A percentile compares a stretch with the other conserved stretches of the same genome.
These are phyloP conservation scores for Mesorhabditis spiculigera DNA, from an alignment of 2,888 invertebrate species.

Conservation along the genomic window DNA sequence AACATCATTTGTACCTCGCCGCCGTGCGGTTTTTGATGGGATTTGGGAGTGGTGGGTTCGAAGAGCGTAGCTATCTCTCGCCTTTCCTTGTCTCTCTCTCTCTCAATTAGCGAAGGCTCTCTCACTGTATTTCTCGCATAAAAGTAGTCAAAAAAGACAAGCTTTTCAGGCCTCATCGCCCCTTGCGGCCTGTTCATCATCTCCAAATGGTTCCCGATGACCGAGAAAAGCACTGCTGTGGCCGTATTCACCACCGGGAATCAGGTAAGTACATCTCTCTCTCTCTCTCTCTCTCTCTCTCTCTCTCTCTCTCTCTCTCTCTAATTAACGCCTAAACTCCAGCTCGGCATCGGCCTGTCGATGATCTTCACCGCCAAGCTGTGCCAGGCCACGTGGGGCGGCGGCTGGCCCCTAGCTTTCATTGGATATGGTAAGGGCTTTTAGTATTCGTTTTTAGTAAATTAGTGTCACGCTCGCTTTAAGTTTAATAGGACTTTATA, in stretches of 20 bases:
- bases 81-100: too few species aligned
- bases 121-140: too few species aligned
- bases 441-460: too few species aligned
- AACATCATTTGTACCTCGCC: slow-evolving; percentile 24
- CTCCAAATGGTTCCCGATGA: slow-evolving; percentile 51
- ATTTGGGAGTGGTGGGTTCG: slow-evolving; percentile 39
- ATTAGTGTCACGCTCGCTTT: too few species aligned
- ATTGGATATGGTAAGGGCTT: slow-evolving; percentile 32
- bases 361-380: slow-evolving; percentile 50
- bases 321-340: slow-evolving; percentile 9
- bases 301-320: background rate
- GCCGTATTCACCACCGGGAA: slow-evolving; percentile 54
- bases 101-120: too few species aligned
- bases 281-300: background rate
- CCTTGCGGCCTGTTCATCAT: slow-evolving; percentile 46
- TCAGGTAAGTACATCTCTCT: slow-evolving; percentile 15
- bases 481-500: background rate
- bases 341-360: slow-evolving; percentile 44
- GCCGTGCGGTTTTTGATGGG: slow-evolving; percentile 43
- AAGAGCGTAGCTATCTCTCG: background rate
- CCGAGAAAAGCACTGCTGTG: slow-evolving; percentile 53
- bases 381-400: slow-evolving; percentile 36
- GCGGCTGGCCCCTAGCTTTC: slow-evolving; percentile 52
- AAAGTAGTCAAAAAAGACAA: too few species aligned
- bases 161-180: slow-evolving; percentile 37